Evolutionary conservation across 2,113 vertebrate species (phyloP), one percentile per base, ranked within the genome.

Genomic region (Sialia sialis): DNA sequence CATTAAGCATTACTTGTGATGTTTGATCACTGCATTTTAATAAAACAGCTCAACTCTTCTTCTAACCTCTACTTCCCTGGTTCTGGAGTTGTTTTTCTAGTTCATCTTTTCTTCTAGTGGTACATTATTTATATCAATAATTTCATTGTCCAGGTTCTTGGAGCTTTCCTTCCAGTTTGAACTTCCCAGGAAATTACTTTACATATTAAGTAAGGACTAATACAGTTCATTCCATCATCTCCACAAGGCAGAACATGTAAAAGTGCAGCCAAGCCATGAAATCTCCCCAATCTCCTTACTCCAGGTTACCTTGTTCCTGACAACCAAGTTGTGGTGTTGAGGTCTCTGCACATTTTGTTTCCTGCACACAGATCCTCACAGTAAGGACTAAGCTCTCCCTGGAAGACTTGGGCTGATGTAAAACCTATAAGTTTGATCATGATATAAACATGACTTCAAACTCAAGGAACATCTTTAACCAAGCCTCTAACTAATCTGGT

Each of bases 91-190:
- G 32, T 43, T 75, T 77, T 64, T 76, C 68, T 63, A 59, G 19
- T 59, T 88, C 56, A 70, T 43, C 15, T 70, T 91, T 4, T 5
- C 58, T 93, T 92, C 51, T 58, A 74, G 17, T 75, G 89, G 62
- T 78, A 56, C 64, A 68, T 67, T 89, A 51, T 79, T 95, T 62
- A 83, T n/a, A 77, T 44, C 95, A 91, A 74, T 85, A 51, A 81
- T 89, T 86, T 80, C 78, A 34, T 48, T 72, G 60, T 82, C 48
- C 66, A 32, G 25, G 63, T 87, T 95, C 25, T 54, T 44, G 67
- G 92, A 92, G 21, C 36, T 30, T 90, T 27, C 52, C 43, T 90
- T 87, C 34, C 34, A 91, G 17, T 87, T 46, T 70, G 55, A 81
- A 81, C 29, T 77, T 90, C 84, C 34, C 69, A 92, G 73, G 75